Percentiles rank a stretch among this genome's conserved stretches.
Evolutionary conservation across 2,797 vertebrate species (phyloP).

Genomic region (Coranthus polyacanthus): DNA sequence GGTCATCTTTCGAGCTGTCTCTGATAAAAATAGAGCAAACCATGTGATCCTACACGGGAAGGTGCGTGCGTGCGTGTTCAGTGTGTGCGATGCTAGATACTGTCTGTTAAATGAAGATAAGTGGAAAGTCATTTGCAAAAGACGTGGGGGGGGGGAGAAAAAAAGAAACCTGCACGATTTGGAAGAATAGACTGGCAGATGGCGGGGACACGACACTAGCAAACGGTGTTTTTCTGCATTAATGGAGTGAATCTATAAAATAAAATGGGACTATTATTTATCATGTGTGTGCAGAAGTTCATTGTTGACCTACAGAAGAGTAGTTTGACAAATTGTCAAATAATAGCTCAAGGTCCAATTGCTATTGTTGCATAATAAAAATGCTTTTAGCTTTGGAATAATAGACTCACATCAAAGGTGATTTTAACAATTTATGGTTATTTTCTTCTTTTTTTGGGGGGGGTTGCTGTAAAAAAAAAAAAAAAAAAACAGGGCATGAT

Average conservation of each 20-base stretch:
- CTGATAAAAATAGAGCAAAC: conserved; percentile 28
- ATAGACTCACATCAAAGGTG: not conserved
- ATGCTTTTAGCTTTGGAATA: not conserved
- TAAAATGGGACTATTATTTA: not conserved
- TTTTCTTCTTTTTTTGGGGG: too few species aligned
- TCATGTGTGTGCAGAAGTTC: not conserved
- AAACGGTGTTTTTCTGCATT: too few species aligned
- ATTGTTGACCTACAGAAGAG: not conserved
- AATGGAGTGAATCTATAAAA: too few species aligned
- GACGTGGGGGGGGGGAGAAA: conserved; percentile 7
- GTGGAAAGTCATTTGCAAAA: conserved; percentile 31
- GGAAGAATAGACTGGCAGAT: too few species aligned
- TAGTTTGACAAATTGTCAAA: not conserved
- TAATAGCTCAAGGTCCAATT: not conserved
- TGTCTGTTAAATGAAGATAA: conserved; percentile 47
- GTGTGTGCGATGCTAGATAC: conserved; percentile 20
- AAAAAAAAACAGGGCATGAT: too few species aligned
- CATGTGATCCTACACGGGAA: conserved; percentile 11
- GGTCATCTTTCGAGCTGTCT: conserved; percentile 16
- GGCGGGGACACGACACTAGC: too few species aligned
- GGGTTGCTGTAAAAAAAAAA: too few species aligned
- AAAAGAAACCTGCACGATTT: not conserved
- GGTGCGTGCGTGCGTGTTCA: not conserved
- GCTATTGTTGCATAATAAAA: not conserved
- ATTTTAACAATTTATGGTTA: too few species aligned